Evolutionary conservation across 2,888 invertebrate species (phyloP).

Genomic region (Malachius bipustulatus): DNA sequence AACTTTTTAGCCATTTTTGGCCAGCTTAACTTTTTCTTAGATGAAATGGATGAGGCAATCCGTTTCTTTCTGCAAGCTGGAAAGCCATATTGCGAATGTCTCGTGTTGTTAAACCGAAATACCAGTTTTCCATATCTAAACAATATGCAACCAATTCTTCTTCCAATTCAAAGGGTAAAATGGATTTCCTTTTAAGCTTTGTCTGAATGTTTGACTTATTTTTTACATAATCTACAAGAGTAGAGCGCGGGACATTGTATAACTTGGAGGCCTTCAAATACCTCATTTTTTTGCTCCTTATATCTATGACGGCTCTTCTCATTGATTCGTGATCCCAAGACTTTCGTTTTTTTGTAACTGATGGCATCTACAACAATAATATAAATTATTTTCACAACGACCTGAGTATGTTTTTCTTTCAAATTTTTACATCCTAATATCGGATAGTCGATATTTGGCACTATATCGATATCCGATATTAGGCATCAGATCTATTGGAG

Average conservation of each 20-base stretch:
- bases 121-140: conserved; percentile 4
- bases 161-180: conserved; percentile 2
- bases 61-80: neutral
- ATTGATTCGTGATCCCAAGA: no score
- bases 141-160: conserved; percentile 1
- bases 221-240: conserved; percentile 1
- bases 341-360: no score
- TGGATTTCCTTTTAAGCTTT: neutral
- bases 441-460: no score
- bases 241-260: neutral
- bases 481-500: no score
- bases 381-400: no score
- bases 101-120: neutral
- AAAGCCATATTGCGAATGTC: conserved; percentile 5
- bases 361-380: no score
- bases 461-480: no score
- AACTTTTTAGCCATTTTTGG: neutral
- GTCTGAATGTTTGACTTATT: conserved; percentile 2
- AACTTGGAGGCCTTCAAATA: neutral
- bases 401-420: no score
- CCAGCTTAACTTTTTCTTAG: neutral
- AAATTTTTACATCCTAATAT: no score
- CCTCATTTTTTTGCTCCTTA: neutral
- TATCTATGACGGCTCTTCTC: conserved; percentile 1
- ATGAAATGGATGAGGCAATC: neutral